Evolutionary conservation across 2,888 invertebrate genomes (phyloP), one percentile per base, ranked within the genome.

Genomic region (Dasysyrphus albostriatus): DNA sequence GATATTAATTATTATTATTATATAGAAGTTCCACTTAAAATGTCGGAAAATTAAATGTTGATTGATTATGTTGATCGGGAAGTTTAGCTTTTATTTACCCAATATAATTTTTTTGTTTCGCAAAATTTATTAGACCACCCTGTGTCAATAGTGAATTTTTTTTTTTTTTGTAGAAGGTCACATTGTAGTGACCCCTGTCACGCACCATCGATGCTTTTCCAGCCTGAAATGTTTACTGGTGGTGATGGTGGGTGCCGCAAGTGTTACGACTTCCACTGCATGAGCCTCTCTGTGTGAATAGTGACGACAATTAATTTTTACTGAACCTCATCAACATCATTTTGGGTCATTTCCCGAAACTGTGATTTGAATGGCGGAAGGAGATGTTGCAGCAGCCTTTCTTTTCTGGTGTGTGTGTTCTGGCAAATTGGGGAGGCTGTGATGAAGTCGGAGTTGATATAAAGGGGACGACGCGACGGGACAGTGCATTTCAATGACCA

Each of bases 271-370:
- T 39, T 63, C 16, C 49, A 54, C 39, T 47, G 65, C 44, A 12
- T 24, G 29, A 32, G 54, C 51, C 51, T 51, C 19, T 54, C 54
- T 14, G 44, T 56, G 58, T 79, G 58, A 83, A 56, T 79, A 75
- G 83, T 80, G 81, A 67, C 80, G 80, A 73, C 84, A 76, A 85
- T 85, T 85, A 85, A 85, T 81, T 81, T 85, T 85, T 81, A 85
- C 81, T 81, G 73, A 37, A 67, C 59, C 81, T 85, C 84, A 85
- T 85, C 84, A 85, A 85, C 81, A 85, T 85, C 73, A 85, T 85
- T 81, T 85, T 73, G 84, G 72, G 77, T 73, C 81, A 85, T 85
- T 85, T 85, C 76, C 76, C 39, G 81, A 72, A 81, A 81, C 80
- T 76, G 73, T 81, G 84, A 85, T 85, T 85, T 81, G 67, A 69